These are phyloP conservation scores for Notolepis coatsorum DNA, from an alignment of 2,797 vertebrate genomes.

Conservation along the genomic window DNA sequence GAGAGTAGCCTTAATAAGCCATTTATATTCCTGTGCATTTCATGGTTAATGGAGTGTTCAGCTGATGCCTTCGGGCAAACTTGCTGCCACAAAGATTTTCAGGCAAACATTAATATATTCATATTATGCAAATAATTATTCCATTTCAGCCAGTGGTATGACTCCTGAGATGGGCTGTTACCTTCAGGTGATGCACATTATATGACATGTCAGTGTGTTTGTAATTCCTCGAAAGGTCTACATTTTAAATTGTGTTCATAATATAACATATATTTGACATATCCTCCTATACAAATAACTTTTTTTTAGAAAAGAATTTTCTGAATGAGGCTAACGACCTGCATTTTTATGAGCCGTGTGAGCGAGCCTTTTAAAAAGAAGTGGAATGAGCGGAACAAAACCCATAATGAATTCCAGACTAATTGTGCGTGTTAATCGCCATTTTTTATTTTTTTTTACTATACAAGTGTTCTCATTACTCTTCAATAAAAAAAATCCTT, in stretches of 20 bases:
- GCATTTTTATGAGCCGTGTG: slow-evolving; percentile 11
- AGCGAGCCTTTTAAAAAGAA: slow-evolving; percentile 11
- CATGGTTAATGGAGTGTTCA: slow-evolving; percentile 9
- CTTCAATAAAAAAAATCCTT: slow-evolving; percentile 22
- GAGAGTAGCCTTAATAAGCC: slow-evolving; percentile 24
- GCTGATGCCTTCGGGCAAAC: slow-evolving; percentile 17
- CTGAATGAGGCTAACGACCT: background rate
- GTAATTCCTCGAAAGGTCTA: no score
- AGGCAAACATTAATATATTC: no score
- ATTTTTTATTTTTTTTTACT: slow-evolving; percentile 20
- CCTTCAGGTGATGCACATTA: background rate
- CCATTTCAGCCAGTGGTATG: background rate
- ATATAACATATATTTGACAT: no score
- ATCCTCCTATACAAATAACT: background rate
- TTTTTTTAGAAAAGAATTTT: background rate
- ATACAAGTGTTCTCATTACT: slow-evolving; percentile 12
- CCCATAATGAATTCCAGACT: slow-evolving; percentile 31
- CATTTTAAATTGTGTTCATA: no score
- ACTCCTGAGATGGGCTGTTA: background rate
- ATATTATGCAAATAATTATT: no score
- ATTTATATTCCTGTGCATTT: slow-evolving; percentile 38
- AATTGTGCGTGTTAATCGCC: slow-evolving; percentile 16
- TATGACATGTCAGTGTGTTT: no score
- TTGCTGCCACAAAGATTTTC: background rate
- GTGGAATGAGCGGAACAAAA: slow-evolving; percentile 13